Evolutionary conservation across 1,140 invertebrate species (phyloP).

Genomic region (Stenopsyche tienmushanensis): DNA sequence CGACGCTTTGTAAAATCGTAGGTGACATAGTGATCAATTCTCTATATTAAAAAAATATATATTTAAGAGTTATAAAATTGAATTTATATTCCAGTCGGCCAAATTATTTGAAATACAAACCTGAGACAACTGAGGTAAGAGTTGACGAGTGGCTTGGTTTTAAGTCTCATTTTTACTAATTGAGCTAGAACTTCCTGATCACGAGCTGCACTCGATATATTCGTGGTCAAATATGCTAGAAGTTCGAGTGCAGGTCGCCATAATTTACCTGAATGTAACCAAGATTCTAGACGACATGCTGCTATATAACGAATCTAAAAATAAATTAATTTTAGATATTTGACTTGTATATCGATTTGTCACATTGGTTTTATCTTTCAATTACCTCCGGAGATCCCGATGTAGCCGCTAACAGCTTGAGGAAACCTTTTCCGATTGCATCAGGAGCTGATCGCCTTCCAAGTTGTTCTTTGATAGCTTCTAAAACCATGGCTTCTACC

Average conservation of each 20-base stretch:
- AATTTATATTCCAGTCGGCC: conserved; percentile 1
- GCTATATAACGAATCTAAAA: conserved; percentile 73
- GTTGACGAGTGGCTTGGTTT: conserved; percentile 89
- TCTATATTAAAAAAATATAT: conserved; percentile 49
- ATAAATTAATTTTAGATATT: neutral
- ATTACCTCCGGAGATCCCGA: conserved; percentile 79
- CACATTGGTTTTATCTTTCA: neutral
- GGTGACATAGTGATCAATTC: conserved; percentile 76
- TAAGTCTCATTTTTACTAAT: conserved; percentile 87
- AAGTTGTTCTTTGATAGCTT: conserved; percentile 85
- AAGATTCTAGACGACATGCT: conserved; percentile 82
- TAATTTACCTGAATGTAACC: conserved; percentile 95
- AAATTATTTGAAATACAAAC: conserved; percentile 58
- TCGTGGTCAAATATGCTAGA: conserved; percentile 89
- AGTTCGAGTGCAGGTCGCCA: conserved; percentile 90
- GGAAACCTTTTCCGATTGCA: conserved; percentile 83
- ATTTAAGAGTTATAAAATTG: neutral
- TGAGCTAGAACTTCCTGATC: conserved; percentile 90
- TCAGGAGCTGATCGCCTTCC: conserved; percentile 81
- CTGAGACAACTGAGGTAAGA: conserved; percentile 85
- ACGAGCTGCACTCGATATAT: conserved; percentile 65
- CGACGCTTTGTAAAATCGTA: conserved; percentile 80
- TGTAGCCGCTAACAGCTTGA: conserved; percentile 79
- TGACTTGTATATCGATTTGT: neutral
- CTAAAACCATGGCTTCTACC: conserved; percentile 82